Evolutionary conservation across 2,797 vertebrate species (phyloP), one percentile per base, ranked within the genome.

Genomic region (Todus mexicanus): DNA sequence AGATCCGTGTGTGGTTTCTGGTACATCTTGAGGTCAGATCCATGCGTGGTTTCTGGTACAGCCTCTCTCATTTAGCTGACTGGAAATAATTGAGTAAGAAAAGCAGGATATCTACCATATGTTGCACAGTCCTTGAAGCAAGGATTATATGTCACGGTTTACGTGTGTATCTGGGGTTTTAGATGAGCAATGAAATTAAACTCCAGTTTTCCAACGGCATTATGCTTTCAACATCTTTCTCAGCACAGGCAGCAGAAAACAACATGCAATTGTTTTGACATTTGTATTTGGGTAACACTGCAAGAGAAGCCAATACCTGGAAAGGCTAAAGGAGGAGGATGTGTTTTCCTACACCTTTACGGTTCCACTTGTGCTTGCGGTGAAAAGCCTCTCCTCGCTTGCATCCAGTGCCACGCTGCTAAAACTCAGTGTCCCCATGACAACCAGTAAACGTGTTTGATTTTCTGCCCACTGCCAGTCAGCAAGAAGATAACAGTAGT

Each of bases 401-500:
- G 83, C 96, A 57, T 98, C 96, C 70, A 98, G 95, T 42, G 97
- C 97, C 98, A 98, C 98, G 14, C 97, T 90, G 84, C 98, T 98
- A 95, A 98, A 72, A 98, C 96, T 97, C 98, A 19, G 97, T 96
- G 26, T 98, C 97, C 71, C 98, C 98, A 94, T 98, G 98, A 96
- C 98, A 99, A 97, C 97, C 86, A 38, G 95, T 94, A 94, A 98
- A 98, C 82, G 97, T n/a, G 98, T 92, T 97, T 98, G 97, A 98
- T 98, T 98, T 98, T 98, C 96, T 98, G 98, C 96, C 99, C 98
- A 6, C 97, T 98, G 96, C 98, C 98, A 94, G 98, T 96, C 95
- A 97, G 98, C 98, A 98, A 98, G 97, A 98, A 98, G 93, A 96
- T 97, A 96, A 98, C 97, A 76, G 98, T 95, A 65, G 98, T 98